Percentiles rank a stretch among this genome's conserved stretches.
Conservation (phyloP, 2,797 vertebrate species). For the Rhyacichthys aspro region DNA sequence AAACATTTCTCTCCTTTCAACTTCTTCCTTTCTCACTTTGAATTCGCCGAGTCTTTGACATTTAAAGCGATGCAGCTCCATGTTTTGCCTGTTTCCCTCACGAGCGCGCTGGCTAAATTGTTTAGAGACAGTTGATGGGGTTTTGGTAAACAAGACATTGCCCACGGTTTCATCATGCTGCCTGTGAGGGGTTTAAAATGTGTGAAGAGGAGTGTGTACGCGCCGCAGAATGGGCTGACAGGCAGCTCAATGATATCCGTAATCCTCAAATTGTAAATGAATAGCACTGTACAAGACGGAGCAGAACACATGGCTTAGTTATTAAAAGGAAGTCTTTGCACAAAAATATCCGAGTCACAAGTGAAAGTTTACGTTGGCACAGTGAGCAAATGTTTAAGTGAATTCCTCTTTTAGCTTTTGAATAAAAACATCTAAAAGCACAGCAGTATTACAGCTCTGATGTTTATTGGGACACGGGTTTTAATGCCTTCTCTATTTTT, state of each 20-base stretch:
- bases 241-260: slow-evolving; percentile 36
- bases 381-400: too few relatives aligned
- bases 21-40: slow-evolving; percentile 3
- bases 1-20: slow-evolving; percentile 2
- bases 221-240: slow-evolving; percentile 27
- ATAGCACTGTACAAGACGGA: background rate
- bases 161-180: slow-evolving; percentile 69
- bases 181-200: slow-evolving; percentile 25
- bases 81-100: background rate
- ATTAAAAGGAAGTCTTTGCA: background rate
- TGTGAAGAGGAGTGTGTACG: slow-evolving; percentile 25
- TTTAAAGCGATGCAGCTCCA: slow-evolving; percentile 1
- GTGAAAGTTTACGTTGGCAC: background rate
- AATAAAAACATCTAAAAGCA: too few relatives aligned
- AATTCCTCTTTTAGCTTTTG: too few relatives aligned
- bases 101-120: slow-evolving; percentile 17
- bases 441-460: too few relatives aligned
- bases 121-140: slow-evolving; percentile 36
- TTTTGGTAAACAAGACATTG: slow-evolving; percentile 62
- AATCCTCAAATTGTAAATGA: slow-evolving; percentile 33
- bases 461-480: too few relatives aligned
- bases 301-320: background rate
- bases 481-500: too few relatives aligned
- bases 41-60: slow-evolving; percentile 22
- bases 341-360: background rate